These are phyloP conservation scores for Papilio aristodemus DNA, from an alignment of 1,140 invertebrate species.

Conservation along the genomic window DNA sequence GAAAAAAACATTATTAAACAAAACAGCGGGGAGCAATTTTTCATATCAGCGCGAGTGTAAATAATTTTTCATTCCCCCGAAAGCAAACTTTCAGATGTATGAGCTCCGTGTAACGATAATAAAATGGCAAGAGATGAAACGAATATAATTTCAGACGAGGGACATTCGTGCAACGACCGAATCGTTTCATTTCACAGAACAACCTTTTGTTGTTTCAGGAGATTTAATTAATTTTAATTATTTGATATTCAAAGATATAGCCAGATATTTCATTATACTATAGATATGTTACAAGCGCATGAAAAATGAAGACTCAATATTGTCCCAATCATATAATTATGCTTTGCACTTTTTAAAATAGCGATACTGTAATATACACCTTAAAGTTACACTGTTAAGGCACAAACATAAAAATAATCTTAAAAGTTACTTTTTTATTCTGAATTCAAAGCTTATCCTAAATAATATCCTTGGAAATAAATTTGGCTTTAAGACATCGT, in stretches of 20 bases:
- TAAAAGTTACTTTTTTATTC: too few species aligned
- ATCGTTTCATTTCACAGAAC: neutral
- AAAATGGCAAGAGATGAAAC: slow-evolving; percentile 7
- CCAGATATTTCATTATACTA: too few species aligned
- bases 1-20: neutral
- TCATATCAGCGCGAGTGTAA: slow-evolving; percentile 18
- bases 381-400: too few species aligned
- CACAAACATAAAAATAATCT: too few species aligned
- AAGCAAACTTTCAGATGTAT: slow-evolving; percentile 17
- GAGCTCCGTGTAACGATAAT: neutral
- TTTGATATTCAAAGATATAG: neutral
- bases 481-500: too few species aligned
- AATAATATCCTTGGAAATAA: too few species aligned
- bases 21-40: slow-evolving; percentile 13
- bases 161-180: neutral
- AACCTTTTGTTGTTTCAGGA: neutral
- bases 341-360: too few species aligned
- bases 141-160: neutral
- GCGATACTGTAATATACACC: too few species aligned
- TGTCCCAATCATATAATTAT: too few species aligned
- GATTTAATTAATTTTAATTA: neutral
- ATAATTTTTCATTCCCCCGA: slow-evolving; percentile 9
- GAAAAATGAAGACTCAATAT: too few species aligned
- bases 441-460: too few species aligned
- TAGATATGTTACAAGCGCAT: too few species aligned